Percentiles rank a stretch among this genome's conserved stretches.
Conservation (phyloP, 2,888 invertebrate genomes). For the Cataglyphis albicans region DNA sequence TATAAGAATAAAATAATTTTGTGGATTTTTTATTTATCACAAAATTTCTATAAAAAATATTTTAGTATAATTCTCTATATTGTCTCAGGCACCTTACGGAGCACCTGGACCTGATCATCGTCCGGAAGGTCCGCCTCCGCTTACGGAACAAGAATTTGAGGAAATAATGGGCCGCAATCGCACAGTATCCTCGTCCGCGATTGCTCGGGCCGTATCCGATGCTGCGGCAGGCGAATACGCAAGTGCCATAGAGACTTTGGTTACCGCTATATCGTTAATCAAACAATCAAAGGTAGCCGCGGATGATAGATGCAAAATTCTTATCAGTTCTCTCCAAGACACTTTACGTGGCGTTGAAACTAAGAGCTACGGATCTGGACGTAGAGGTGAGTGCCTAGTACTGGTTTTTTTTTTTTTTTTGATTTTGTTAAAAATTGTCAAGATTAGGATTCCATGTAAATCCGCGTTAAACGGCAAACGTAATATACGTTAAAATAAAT, state of each 20-base stretch:
- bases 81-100: conserved; percentile 87
- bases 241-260: conserved; percentile 99
- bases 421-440: background rate
- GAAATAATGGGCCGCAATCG: conserved; percentile 99
- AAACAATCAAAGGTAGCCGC: conserved; percentile 98
- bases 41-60: background rate
- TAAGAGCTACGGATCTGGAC: conserved; percentile 95
- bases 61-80: conserved; percentile 4
- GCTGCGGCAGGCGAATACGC: conserved; percentile 99
- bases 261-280: conserved; percentile 99
- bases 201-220: conserved; percentile 98
- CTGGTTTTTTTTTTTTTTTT: background rate
- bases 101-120: conserved; percentile 87
- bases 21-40: background rate
- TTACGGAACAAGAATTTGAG: conserved; percentile 98
- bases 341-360: conserved; percentile 98
- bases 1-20: background rate
- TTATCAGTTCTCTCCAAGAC: conserved; percentile 98
- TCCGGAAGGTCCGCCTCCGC: conserved; percentile 88
- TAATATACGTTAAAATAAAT: background rate
- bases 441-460: background rate
- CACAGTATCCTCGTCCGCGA: conserved; percentile 98
- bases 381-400: conserved; percentile 87
- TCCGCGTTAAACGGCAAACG: background rate
- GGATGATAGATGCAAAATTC: conserved; percentile 99